phyloP scores from a whole-genome alignment of 1,140 invertebrate genomes.

The Diorhabda sublineata region DNA sequence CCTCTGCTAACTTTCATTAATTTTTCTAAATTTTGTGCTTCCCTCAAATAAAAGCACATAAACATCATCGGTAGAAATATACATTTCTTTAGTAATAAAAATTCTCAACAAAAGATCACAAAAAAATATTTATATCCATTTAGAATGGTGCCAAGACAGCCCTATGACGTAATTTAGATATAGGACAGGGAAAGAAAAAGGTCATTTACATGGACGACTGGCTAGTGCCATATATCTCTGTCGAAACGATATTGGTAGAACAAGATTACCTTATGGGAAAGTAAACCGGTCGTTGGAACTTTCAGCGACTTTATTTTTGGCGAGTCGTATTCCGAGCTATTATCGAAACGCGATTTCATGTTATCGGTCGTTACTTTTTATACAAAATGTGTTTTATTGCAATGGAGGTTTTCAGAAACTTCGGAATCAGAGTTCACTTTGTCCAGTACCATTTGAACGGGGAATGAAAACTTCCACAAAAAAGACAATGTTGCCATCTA shows the following conservation, averaged over 20 bases:
- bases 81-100: background rate
- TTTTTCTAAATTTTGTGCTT: no score
- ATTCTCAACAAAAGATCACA: background rate
- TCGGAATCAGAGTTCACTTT: background rate
- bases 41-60: background rate
- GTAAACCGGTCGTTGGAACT: slow-evolving; percentile 7
- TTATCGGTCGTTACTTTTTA: background rate
- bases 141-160: slow-evolving; percentile 4
- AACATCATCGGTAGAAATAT: background rate
- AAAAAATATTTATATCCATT: slow-evolving; percentile 3
- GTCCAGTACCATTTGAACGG: no score
- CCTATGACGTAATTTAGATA: slow-evolving; percentile 23
- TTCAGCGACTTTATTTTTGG: background rate
- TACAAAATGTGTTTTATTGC: background rate
- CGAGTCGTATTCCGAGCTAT: background rate
- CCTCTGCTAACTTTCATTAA: no score
- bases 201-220: slow-evolving; percentile 24
- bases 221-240: slow-evolving; percentile 20
- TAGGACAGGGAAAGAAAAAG: slow-evolving; percentile 20
- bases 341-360: background rate
- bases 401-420: background rate
- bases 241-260: slow-evolving; percentile 17
- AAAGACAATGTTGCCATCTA: no score
- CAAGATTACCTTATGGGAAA: slow-evolving; percentile 15
- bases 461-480: no score